Conservation (phyloP, 2,888 invertebrate species). For the Harmothoe impar region DNA sequence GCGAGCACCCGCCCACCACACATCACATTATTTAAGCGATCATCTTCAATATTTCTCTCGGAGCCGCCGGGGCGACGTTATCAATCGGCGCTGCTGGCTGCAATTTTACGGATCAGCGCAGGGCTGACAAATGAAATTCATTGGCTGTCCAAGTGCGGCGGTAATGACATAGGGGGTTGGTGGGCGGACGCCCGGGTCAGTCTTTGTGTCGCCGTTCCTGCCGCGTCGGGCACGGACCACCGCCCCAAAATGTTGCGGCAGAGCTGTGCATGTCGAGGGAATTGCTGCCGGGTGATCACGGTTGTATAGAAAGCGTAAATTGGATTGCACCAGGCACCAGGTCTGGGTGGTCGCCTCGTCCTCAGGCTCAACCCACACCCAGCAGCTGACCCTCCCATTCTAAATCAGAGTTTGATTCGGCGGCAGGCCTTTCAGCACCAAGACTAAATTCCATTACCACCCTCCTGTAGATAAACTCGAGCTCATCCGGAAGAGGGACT, state of each 20-base stretch:
- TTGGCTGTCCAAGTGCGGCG: conserved; percentile 38
- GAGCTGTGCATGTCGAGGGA: conserved; percentile 3
- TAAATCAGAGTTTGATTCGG: conserved; percentile 41
- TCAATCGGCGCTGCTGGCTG: conserved; percentile 53
- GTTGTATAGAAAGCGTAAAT: background rate
- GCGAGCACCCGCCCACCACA: background rate
- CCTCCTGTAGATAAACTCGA: conserved; percentile 17
- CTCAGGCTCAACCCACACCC: background rate
- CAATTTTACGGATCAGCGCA: conserved; percentile 47
- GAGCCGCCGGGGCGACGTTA: conserved; percentile 32
- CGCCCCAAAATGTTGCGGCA: conserved; percentile 4
- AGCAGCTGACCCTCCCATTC: background rate
- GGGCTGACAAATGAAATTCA: conserved; percentile 60
- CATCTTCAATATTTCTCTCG: conserved; percentile 20
- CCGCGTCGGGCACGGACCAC: background rate
- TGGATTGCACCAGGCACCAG: background rate
- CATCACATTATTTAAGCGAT: conserved; percentile 42
- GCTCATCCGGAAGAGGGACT: background rate
- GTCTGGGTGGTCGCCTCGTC: background rate
- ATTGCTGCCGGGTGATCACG: conserved; percentile 9
- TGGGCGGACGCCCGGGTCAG: background rate
- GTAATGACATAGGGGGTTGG: conserved; percentile 38
- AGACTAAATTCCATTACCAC: background rate
- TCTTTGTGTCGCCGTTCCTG: background rate
- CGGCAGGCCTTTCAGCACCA: background rate